Conservation (phyloP, 2,797 vertebrate genomes). For the Lagodon rhomboides region DNA sequence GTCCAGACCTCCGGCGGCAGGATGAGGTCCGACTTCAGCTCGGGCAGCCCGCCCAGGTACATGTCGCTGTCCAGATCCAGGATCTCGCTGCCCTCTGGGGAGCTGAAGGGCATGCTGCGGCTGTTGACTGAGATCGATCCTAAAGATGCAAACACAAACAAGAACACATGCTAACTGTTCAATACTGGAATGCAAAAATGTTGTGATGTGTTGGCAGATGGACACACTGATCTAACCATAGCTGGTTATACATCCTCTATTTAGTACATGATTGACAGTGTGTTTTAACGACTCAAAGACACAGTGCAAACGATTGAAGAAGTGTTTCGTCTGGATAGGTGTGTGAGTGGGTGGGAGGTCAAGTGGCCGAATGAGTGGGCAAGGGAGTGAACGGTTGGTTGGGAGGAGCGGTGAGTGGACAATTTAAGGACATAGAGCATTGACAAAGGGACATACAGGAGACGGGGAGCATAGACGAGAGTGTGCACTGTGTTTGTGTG, state of each 20-base stretch:
- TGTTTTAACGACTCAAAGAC: not conserved
- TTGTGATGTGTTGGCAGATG: not conserved
- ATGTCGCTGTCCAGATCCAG: slow-evolving; percentile 94
- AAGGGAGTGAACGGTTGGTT: slow-evolving; percentile 6
- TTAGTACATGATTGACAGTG: not conserved
- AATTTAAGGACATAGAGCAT: slow-evolving; percentile 35
- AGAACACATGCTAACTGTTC: not conserved
- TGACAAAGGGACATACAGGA: slow-evolving; percentile 38
- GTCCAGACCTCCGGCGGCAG: slow-evolving; percentile 95
- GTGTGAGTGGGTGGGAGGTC: slow-evolving; percentile 11
- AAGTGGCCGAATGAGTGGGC: slow-evolving; percentile 20
- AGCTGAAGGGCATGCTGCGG: slow-evolving; percentile 93
- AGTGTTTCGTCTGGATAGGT: not conserved
- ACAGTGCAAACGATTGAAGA: not conserved
- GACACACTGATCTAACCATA: not conserved
- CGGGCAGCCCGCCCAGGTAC: slow-evolving; percentile 93
- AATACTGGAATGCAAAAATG: not conserved
- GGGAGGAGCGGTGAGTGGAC: slow-evolving; percentile 34
- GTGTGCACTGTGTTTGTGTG: slow-evolving; percentile 15
- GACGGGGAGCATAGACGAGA: slow-evolving; percentile 43
- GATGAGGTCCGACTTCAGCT: slow-evolving; percentile 86
- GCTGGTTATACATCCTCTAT: not conserved
- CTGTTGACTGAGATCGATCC: slow-evolving; percentile 95
- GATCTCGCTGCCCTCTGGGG: slow-evolving; percentile 93
- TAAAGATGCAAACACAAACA: slow-evolving; percentile 44